Conservation (phyloP, 1,140 invertebrate species). For the Drosophila ambigua region DNA sequence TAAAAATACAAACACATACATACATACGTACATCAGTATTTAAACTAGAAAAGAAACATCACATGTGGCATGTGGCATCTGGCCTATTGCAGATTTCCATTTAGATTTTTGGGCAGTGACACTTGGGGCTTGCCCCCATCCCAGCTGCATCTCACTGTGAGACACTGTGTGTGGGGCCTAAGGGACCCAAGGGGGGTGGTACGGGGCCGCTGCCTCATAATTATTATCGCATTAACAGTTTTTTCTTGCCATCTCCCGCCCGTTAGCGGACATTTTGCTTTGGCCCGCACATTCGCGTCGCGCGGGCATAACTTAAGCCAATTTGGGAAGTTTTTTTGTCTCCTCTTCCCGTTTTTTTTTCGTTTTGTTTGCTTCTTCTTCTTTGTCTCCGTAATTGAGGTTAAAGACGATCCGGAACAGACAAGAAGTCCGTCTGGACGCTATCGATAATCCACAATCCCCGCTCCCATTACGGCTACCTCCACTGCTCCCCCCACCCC, state of each 20-base stretch:
- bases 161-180: too few relatives aligned
- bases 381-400: conserved; percentile 33
- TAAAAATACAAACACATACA: too few relatives aligned
- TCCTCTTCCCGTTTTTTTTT: conserved; percentile 11
- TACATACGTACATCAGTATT: too few relatives aligned
- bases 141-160: too few relatives aligned
- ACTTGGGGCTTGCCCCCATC: too few relatives aligned
- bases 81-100: too few relatives aligned
- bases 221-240: conserved; percentile 56
- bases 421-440: conserved; percentile 2
- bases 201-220: conserved; percentile 17
- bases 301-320: conserved; percentile 28
- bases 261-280: not conserved
- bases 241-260: conserved; percentile 10
- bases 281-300: not conserved
- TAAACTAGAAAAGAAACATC: too few relatives aligned
- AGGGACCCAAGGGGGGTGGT: not conserved
- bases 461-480: not conserved
- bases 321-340: conserved; percentile 32
- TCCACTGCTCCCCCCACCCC: too few relatives aligned
- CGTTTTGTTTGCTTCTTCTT: not conserved
- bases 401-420: conserved; percentile 27
- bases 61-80: not conserved
- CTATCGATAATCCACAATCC: conserved; percentile 33
- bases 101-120: too few relatives aligned